Percentiles rank a stretch among this genome's conserved stretches.
Conservation (phyloP, 2,888 invertebrate species). For the Callosobruchus maculatus region DNA sequence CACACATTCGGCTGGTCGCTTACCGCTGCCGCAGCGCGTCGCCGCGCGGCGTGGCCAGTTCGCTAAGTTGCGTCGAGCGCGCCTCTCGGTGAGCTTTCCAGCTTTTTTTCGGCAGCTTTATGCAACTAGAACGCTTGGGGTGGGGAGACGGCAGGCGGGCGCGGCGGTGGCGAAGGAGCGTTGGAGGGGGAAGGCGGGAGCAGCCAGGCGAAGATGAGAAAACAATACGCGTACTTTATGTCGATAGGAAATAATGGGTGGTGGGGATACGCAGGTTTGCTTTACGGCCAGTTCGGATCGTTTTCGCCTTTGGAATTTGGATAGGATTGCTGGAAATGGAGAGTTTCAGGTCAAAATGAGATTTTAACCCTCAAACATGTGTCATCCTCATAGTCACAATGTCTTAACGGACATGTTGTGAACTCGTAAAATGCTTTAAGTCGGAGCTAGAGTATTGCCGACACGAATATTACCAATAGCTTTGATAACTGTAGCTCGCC, state of each 20-base stretch:
- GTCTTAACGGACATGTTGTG: too few species aligned
- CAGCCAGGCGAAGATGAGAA: background rate
- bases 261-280: constrained; percentile 1
- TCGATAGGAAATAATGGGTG: background rate
- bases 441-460: too few species aligned
- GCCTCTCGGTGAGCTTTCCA: background rate
- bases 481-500: too few species aligned
- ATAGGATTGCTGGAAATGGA: too few species aligned
- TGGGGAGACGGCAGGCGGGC: background rate
- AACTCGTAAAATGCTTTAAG: too few species aligned
- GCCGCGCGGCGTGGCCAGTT: background rate
- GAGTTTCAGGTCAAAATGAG: too few species aligned
- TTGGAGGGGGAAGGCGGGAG: background rate
- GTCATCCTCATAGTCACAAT: too few species aligned
- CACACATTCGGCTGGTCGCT: background rate
- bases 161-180: too few species aligned
- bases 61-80: background rate
- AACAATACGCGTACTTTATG: background rate
- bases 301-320: too few species aligned
- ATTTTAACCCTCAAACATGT: too few species aligned
- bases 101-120: background rate
- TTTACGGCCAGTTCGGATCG: background rate
- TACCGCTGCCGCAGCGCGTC: too few species aligned
- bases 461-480: too few species aligned
- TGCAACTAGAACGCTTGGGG: background rate